These are phyloP conservation scores for Chinchilla lanigera DNA, from an alignment of 2,113 vertebrate species.

Conservation along the genomic window DNA sequence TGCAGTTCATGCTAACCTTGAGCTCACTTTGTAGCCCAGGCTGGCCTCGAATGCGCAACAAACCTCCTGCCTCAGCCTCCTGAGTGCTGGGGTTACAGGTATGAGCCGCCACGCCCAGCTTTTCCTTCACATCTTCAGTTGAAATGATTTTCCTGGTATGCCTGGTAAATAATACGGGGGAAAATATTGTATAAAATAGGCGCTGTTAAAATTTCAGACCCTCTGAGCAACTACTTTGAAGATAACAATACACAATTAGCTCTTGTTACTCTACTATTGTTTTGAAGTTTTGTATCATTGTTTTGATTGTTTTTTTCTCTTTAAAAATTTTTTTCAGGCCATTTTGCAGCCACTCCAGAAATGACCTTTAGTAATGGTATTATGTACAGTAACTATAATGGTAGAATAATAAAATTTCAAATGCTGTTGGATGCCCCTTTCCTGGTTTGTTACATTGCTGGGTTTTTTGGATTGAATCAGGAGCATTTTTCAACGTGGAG, in stretches of 20 bases:
- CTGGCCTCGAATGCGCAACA: no score
- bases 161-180: conserved; percentile 17
- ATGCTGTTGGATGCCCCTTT: neutral
- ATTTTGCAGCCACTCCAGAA: conserved; percentile 31
- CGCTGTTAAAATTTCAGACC: conserved; percentile 53
- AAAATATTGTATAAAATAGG: neutral
- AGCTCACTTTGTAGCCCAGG: no score
- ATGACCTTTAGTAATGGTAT: neutral
- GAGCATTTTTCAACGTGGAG: conserved; percentile 12
- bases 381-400: neutral
- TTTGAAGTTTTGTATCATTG: neutral
- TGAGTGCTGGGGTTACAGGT: no score
- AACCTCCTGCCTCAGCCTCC: no score
- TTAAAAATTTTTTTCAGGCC: neutral
- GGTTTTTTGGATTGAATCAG: neutral
- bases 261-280: neutral
- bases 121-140: neutral
- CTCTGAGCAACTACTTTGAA: neutral
- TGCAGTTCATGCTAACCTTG: no score
- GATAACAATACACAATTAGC: neutral
- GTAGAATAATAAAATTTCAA: conserved; percentile 58
- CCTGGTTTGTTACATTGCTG: conserved; percentile 23
- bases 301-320: neutral
- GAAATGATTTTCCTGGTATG: conserved; percentile 19
- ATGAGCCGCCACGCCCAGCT: no score